Evolutionary conservation across 1,140 invertebrate genomes (phyloP).

Genomic region (Drosophila miranda): DNA sequence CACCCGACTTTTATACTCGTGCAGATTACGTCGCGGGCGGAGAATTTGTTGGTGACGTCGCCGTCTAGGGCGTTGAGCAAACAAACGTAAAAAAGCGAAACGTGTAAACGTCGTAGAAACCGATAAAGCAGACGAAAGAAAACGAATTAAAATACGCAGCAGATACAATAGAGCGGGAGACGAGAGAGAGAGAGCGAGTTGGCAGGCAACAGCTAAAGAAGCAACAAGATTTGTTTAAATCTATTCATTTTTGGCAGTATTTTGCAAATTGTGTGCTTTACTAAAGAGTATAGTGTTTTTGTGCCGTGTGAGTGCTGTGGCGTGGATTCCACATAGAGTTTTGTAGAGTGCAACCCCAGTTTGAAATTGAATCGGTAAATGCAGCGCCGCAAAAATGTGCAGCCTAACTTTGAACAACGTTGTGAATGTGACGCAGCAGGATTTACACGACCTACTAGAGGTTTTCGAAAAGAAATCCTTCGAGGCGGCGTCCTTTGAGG

Average conservation of each 20-base stretch:
- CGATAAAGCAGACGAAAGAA: slow-evolving; percentile 43
- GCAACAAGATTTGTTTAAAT: slow-evolving; percentile 37
- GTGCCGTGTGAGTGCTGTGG: slow-evolving; percentile 24
- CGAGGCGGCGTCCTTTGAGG: slow-evolving; percentile 75
- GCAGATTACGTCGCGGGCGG: slow-evolving; percentile 22
- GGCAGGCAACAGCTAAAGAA: slow-evolving; percentile 14
- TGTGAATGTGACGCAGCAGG: slow-evolving; percentile 74
- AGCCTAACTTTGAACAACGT: slow-evolving; percentile 68
- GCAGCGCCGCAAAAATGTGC: slow-evolving; percentile 75
- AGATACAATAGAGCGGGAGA: slow-evolving; percentile 32
- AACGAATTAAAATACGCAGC: slow-evolving; percentile 51
- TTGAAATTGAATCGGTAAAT: slow-evolving; percentile 61
- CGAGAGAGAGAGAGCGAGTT: slow-evolving; percentile 33
- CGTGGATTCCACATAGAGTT: neutral
- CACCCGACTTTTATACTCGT: slow-evolving; percentile 2
- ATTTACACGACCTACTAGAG: slow-evolving; percentile 79
- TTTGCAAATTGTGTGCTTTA: slow-evolving; percentile 12
- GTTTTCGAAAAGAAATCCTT: slow-evolving; percentile 81
- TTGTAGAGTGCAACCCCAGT: too few relatives aligned
- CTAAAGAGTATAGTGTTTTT: neutral
- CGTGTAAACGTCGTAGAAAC: slow-evolving; percentile 42
- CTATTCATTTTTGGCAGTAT: slow-evolving; percentile 35
- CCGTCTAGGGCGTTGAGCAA: slow-evolving; percentile 56
- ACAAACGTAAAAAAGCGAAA: slow-evolving; percentile 51
- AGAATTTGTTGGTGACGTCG: slow-evolving; percentile 41